These are phyloP conservation scores for Platygyra sinensis DNA, from an alignment of 64 coral and sea anemone species.

Conservation along the genomic window DNA sequence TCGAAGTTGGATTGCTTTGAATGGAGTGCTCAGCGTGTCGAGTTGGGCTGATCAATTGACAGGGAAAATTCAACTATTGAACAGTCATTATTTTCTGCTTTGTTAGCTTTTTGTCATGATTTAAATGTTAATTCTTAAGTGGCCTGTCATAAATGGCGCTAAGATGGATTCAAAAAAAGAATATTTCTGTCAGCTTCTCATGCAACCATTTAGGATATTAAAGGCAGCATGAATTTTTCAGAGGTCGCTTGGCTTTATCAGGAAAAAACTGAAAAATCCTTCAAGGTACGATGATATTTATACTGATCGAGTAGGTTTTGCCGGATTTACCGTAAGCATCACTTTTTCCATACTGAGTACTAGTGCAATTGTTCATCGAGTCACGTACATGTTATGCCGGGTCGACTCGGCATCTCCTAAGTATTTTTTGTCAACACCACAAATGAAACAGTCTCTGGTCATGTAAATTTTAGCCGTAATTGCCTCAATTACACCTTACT, in stretches of 20 bases:
- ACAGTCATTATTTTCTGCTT: neutral
- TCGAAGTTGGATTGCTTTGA: neutral
- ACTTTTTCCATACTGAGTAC: neutral
- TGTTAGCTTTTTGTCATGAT: conserved; percentile 7
- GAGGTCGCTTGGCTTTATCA: neutral
- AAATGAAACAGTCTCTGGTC: too few species aligned
- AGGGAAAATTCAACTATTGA: neutral
- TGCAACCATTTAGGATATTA: neutral
- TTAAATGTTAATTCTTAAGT: neutral
- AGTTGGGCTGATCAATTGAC: neutral
- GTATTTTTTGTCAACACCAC: too few species aligned
- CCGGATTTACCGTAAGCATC: neutral
- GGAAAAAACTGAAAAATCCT: conserved; percentile 7
- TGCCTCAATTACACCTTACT: too few species aligned
- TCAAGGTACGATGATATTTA: neutral
- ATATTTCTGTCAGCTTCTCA: neutral
- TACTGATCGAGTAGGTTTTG: neutral
- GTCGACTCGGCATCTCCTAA: neutral
- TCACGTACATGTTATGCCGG: conserved; percentile 9
- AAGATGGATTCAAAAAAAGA: neutral
- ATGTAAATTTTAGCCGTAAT: too few species aligned
- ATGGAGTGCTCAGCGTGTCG: neutral
- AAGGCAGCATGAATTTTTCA: neutral
- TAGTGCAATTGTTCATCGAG: neutral
- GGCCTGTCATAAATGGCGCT: neutral